Evolutionary conservation across 2,888 invertebrate species (phyloP), one percentile per base, ranked within the genome.

Genomic region (Troglohyphantes excavatus): DNA sequence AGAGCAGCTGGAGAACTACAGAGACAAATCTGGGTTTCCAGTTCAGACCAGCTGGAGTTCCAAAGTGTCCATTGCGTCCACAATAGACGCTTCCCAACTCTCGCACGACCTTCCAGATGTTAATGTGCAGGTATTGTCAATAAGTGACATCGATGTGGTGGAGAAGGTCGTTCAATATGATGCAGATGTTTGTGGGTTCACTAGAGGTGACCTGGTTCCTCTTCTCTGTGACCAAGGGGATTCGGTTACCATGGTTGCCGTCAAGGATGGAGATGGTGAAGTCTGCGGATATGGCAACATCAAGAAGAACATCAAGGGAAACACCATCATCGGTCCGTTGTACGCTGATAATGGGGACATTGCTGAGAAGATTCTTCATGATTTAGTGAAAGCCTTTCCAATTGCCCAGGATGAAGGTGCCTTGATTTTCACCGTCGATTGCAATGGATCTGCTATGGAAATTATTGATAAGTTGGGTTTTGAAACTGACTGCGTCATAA

Each of bases 381-480:
- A 90, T 5, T 27, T 90, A 7, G 27, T 83, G 11, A 72, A 76
- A 23, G 68, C 75, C 3, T 91, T 92, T 33, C 83, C 90, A 0
- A 9, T 63, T 0, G 78, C 89, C 1, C 39, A 72, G 21, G 26
- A 21, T 1, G 61, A 76, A 43, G 90, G 90, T 23, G 61, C 91
- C 5, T 63, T 87, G 3, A 72, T 90, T 27, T 91, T 92, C 90
- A 73, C 88, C 0, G 78, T 91, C 17, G 90, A 91, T 65, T 87
- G 81, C 19, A 92, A 92, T 70, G 86, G 68, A 17, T 81, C 89
- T 21, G 90, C 90, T 0, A 29, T 85, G 9, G 53, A 85, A n/a
- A 86, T 92, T 23, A 75, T 86, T 0, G 85, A 91, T 11, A 91
- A 89, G 46, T 23, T 92, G 11, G 91, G 91, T 1, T 76, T 92